Evolutionary conservation across 2,113 vertebrate genomes (phyloP).

Genomic region (Malurus alboscapulatus): DNA sequence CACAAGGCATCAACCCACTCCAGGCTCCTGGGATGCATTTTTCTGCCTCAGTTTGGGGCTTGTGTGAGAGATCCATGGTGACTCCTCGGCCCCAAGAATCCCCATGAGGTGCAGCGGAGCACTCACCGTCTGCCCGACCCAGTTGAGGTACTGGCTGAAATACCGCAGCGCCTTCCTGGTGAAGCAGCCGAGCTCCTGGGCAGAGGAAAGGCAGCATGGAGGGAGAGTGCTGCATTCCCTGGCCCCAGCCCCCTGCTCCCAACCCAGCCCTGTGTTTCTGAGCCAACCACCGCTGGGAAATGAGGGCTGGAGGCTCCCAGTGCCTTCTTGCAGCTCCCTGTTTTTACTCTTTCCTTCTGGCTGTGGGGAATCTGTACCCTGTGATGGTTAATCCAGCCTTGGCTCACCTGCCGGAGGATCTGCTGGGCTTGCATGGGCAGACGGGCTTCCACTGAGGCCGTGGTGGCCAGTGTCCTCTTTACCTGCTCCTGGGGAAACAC

Average conservation of each 20-base stretch:
- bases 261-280: neutral
- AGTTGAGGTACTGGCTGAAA: conserved; percentile 71
- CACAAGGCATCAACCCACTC: neutral
- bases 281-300: neutral
- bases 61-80: rapidly evolving
- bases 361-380: neutral
- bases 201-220: neutral
- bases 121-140: conserved; percentile 75
- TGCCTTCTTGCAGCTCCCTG: rapidly evolving
- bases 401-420: conserved; percentile 72
- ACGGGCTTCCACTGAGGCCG: neutral
- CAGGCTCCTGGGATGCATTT: neutral
- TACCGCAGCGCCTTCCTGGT: conserved; percentile 59
- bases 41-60: neutral
- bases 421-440: conserved; percentile 49
- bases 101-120: rapidly evolving
- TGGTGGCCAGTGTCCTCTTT: neutral
- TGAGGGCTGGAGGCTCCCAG: neutral
- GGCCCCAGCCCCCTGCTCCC: rapidly evolving
- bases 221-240: rapidly evolving
- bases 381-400: rapidly evolving
- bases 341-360: neutral
- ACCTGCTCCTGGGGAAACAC: conserved; percentile 33
- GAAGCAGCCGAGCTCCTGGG: conserved; percentile 75
- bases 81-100: neutral